phyloP scores from a whole-genome alignment of 2,797 vertebrate genomes.

The Xiphorhynchus erythropygius region DNA sequence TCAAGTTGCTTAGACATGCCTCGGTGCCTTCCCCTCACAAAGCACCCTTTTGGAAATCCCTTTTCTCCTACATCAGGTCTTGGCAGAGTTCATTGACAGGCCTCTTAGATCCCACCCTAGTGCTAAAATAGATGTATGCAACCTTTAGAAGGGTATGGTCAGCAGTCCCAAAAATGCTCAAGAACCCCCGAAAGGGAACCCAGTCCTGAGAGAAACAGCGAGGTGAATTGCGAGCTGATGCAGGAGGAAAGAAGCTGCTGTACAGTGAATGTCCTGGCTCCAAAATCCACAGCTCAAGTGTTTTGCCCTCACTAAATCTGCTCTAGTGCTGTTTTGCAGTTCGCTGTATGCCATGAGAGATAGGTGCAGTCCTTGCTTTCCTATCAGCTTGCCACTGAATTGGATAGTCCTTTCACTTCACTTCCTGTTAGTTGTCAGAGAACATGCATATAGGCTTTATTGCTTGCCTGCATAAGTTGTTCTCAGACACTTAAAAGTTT shows the following conservation, averaged over 20 bases:
- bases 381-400: neutral
- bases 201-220: neutral
- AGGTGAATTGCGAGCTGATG: neutral
- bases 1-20: neutral
- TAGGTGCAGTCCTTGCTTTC: neutral
- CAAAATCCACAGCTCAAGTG: neutral
- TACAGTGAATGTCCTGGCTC: neutral
- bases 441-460: neutral
- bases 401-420: neutral
- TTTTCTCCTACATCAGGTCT: neutral
- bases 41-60: neutral
- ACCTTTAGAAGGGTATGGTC: neutral
- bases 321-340: neutral
- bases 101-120: neutral
- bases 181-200: neutral
- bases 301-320: neutral
- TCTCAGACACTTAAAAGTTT: neutral
- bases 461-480: neutral
- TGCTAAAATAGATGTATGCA: neutral
- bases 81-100: neutral
- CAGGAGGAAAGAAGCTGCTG: neutral
- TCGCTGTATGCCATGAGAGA: neutral
- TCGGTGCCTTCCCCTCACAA: neutral
- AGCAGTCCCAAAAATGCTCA: neutral
- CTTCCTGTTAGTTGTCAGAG: neutral